phyloP scores from a whole-genome alignment of 2,888 invertebrate species.

The Camponotus fellah region DNA sequence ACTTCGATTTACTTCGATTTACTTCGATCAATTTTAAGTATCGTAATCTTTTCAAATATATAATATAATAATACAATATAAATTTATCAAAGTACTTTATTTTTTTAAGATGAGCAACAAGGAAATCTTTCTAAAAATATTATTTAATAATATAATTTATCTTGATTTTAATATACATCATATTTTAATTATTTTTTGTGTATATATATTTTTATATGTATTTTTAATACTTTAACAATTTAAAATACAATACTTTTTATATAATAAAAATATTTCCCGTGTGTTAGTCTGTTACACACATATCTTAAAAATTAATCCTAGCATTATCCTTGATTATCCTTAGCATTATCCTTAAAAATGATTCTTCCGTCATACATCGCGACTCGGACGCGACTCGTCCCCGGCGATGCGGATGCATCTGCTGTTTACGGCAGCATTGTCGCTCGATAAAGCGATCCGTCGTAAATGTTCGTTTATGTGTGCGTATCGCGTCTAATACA shows the following conservation, averaged over 20 bases:
- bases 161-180: background rate
- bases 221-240: background rate
- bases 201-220: background rate
- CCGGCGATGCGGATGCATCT: slow-evolving; percentile 6
- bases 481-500: slow-evolving; percentile 33
- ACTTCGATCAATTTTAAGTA: slow-evolving; percentile 6
- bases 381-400: background rate
- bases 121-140: background rate
- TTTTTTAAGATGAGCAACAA: background rate
- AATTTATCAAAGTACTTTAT: background rate
- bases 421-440: slow-evolving; percentile 47
- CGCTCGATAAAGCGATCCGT: slow-evolving; percentile 51
- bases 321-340: no score
- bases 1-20: background rate
- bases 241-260: background rate
- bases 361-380: background rate
- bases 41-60: background rate
- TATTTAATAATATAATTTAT: slow-evolving; percentile 9
- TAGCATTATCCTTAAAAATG: background rate
- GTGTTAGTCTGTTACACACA: background rate
- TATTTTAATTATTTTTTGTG: background rate
- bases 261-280: background rate
- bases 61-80: background rate
- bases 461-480: slow-evolving; percentile 27
- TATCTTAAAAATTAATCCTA: background rate